Base-by-base conservation (phyloP, 2,888 invertebrate species). In the Dromius quadrimaculatus region DNA sequence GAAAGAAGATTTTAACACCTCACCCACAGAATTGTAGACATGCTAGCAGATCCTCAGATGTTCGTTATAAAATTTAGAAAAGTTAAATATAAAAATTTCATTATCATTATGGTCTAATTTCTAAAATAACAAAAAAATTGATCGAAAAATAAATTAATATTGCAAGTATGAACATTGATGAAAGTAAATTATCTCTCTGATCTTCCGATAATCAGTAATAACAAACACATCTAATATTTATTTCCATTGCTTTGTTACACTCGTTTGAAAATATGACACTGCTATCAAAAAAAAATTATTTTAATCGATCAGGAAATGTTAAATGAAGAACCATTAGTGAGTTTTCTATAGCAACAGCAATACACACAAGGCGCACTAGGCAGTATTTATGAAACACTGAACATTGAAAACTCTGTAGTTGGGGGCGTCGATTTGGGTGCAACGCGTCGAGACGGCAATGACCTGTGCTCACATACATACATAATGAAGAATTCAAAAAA, bases 261-360 rank as follows among this genome's bases (percentile, higher is more conserved):
- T 28, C 23, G 5, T 23, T 11, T n/a, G 28, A 28, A 13, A 28
- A 54, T 54, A 54, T 47, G 20, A 47, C 2, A 47, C 28, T 28
- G 11, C 13, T 13, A 23, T 54, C 50, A 54, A 28, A 13, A 15
- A n/a, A 6, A 11, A 47, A 47, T 47, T 4, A 4, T 54, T 43
- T 43, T 4, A 3, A 54, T 54, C 50, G 50, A 54, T 15, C 50
- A 54, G 32, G 13, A 4, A 54, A 32, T 32, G 28, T n/a, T 11
- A 28, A 50, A 50, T 50, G 50, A 28, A 50, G 28, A 20, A 50
- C 13, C 28, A 57, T 54, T 47, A 54, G 36, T 54, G 15, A 8
- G 41, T 66, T 20, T 38, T 45, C 62, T 34, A 36, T 66, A 57
- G 66, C 66, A 57, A 66, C 66, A 38, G 50, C 66, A 50, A 57